Conservation (phyloP, 2,113 vertebrate species). For the Anguilla rostrata region DNA sequence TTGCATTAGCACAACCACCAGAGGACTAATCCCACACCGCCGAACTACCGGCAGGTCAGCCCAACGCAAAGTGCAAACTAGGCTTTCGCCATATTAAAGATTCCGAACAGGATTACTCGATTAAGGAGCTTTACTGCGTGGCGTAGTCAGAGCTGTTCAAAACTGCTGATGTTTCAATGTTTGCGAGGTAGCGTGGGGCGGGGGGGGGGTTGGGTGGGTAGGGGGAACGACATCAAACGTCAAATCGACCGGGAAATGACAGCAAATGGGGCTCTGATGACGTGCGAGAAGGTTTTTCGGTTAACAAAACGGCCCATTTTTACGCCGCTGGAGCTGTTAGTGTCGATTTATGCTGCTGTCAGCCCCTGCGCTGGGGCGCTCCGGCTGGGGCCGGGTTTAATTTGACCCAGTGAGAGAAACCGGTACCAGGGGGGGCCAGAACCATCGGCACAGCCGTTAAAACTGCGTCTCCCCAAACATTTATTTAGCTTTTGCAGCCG, state of each 20-base stretch:
- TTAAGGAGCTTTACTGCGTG: conserved; percentile 70
- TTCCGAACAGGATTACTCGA: conserved; percentile 82
- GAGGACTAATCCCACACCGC: conserved; percentile 9
- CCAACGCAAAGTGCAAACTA: conserved; percentile 55
- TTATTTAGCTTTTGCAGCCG: conserved; percentile 28
- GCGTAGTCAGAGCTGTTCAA: conserved; percentile 57
- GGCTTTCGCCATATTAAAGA: conserved; percentile 69
- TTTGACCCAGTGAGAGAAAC: conserved; percentile 63
- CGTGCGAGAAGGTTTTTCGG: conserved; percentile 46
- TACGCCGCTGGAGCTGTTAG: conserved; percentile 45
- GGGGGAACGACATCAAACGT: background rate
- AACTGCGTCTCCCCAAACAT: conserved; percentile 23
- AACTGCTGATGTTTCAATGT: conserved; percentile 44
- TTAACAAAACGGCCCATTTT: conserved; percentile 52
- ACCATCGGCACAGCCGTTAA: conserved; percentile 43
- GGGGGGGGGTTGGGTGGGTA: no score
- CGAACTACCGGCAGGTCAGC: conserved; percentile 47
- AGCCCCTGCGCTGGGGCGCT: conserved; percentile 47
- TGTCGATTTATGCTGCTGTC: conserved; percentile 64
- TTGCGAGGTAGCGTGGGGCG: conserved; percentile 24
- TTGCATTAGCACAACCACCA: background rate
- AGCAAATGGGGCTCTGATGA: conserved; percentile 49
- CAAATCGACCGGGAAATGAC: conserved; percentile 32
- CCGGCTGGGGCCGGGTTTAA: conserved; percentile 54
- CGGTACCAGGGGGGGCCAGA: conserved; percentile 45